Conservation (phyloP, 1,140 invertebrate genomes). For the Trichoplusia ni region DNA sequence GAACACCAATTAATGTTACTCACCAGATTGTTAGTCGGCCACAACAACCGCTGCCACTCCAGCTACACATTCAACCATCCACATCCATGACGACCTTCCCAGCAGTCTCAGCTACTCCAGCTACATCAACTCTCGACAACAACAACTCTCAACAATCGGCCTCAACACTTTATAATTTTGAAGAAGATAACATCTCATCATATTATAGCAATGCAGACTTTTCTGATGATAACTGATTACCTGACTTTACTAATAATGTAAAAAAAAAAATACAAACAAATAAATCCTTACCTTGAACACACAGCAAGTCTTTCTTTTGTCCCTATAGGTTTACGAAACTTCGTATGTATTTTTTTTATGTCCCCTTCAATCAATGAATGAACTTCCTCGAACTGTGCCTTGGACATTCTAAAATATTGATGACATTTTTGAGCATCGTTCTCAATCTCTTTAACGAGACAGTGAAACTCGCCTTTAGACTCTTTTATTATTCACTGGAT, state of each 20-base stretch:
- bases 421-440: constrained; percentile 33
- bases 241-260: constrained; percentile 9
- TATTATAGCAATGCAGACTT: too few species aligned
- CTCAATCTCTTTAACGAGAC: constrained; percentile 30
- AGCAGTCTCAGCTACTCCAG: too few species aligned
- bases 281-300: constrained; percentile 38
- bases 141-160: too few species aligned
- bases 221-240: not conserved
- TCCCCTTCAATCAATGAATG: constrained; percentile 37
- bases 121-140: too few species aligned
- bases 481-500: constrained; percentile 40
- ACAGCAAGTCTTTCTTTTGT: constrained; percentile 45
- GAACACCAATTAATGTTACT: constrained; percentile 16
- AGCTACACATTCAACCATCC: too few species aligned
- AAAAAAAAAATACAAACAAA: not conserved
- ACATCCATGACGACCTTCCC: not conserved
- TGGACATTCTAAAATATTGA: constrained; percentile 36
- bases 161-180: too few species aligned
- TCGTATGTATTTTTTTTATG: constrained; percentile 37
- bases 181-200: too few species aligned
- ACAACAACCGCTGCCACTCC: too few species aligned
- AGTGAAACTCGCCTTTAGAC: constrained; percentile 30
- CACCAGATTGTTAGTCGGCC: too few species aligned
- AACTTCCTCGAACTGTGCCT: constrained; percentile 37
- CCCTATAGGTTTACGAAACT: constrained; percentile 37